Evolutionary conservation across 2,888 invertebrate species (phyloP).

Genomic region (Pandemis heparana): DNA sequence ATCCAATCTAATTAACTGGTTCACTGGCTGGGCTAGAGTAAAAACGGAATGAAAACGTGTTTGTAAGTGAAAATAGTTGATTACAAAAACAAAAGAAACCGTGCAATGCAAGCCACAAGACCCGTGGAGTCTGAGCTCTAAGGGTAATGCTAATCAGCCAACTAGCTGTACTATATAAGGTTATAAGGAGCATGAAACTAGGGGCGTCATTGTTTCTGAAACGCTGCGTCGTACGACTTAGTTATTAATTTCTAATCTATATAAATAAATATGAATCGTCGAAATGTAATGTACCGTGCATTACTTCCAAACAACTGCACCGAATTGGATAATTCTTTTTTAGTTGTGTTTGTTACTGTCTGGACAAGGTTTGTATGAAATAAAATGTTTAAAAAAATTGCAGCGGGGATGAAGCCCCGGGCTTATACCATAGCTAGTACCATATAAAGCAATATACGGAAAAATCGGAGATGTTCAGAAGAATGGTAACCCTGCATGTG

Average conservation of each 20-base stretch:
- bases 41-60: constrained; percentile 10
- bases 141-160: constrained; percentile 16
- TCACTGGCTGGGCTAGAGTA: not conserved
- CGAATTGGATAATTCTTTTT: too few species aligned
- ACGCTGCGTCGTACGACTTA: not conserved
- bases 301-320: too few species aligned
- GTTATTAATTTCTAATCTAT: not conserved
- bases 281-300: too few species aligned
- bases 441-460: too few species aligned
- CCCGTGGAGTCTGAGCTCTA: constrained; percentile 17
- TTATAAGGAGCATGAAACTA: not conserved
- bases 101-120: constrained; percentile 1
- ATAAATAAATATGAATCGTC: too few species aligned
- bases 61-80: constrained; percentile 25
- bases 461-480: too few species aligned
- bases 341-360: too few species aligned
- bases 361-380: too few species aligned
- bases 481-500: too few species aligned
- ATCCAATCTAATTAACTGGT: not conserved
- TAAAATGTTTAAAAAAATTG: too few species aligned
- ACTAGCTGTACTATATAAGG: not conserved
- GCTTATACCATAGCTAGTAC: too few species aligned
- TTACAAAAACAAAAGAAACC: constrained; percentile 26
- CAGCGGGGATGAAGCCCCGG: too few species aligned
- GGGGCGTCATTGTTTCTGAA: not conserved